Evolutionary conservation across 1,140 invertebrate genomes (phyloP), one percentile per base, ranked within the genome.

Genomic region (Galleria mellonella): DNA sequence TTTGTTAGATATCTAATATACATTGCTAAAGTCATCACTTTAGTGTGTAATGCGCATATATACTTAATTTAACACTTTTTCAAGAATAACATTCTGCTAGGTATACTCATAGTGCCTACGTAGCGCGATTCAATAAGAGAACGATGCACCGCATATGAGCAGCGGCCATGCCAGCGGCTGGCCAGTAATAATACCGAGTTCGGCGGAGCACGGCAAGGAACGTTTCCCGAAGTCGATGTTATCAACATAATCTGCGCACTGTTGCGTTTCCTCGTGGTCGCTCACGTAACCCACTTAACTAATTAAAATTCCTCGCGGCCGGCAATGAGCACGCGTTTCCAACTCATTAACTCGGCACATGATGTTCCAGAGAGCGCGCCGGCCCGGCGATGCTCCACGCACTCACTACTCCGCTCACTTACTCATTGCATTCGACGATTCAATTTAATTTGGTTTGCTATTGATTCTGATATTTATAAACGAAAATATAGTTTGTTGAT

Each of bases 301-400:
- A 65, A 70, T 72, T 78, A 73, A 72, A 64, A 75, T 72, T 68
- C 66, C 55, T 60, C 54, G 52, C 51, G 47, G 48, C 51, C 45
- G 53, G 48, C 60, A 56, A 55, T 54, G 57, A 53, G 50, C 51
- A 55, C 62, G 51, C 62, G 59, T 62, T 70, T 55, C 54, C 46
- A 42, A 60, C 55, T 67, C 57, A 65, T 62, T 62, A 62, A 59
- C 51, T 51, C 39, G 15, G 39, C 47, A 32, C 49, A 45, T 43
- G 46, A 47, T 32, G 38, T 38, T 43, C 41, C 41, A 13, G 36
- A 23, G 28, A 13, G 35, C 17, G 11, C 32, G 33, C 39, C 15
- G 33, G 14, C 35, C 6, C 32, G n/a, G n/a, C n/a, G 11, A 13
- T 13, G 35, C 9, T 37, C 17, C 35, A n/a, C 8, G 35, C 35